Evolutionary conservation across 2,888 invertebrate species (phyloP), one percentile per base, ranked within the genome.

Genomic region (Tuberolachnus salignus): DNA sequence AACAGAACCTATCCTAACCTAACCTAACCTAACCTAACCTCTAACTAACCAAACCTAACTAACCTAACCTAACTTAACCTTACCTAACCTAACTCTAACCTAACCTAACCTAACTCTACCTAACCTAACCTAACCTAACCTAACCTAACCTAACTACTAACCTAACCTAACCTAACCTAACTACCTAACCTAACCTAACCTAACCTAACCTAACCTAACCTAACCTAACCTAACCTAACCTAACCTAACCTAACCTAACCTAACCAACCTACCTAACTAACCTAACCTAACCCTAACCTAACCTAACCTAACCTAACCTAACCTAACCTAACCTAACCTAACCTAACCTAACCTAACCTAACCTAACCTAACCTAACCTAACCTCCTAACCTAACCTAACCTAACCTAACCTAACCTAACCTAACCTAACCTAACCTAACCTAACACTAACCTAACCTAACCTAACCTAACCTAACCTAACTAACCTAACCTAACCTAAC

Each of bases 211-310:
- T 49, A 66, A 80, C 73, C 80, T 74, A 74, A 80, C 73, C 71
- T 80, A 80, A 66, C 80, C 69, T 74, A 75, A 74, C 80, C 69
- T 74, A 75, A 74, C 80, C 74, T 78, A 81, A 74, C 72, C 81
- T 81, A 78, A 81, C 81, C 81, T 81, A 81, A 81, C 81, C 81
- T 78, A 81, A 78, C 81, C 78, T 78, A 81, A 81, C 81, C 75
- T 81, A 78, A 78, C 75, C 78, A 70, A n/a, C n/a, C n/a, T n/a
- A n/a, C n/a, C n/a, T 80, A 81, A 71, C 70, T 70, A 81, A 78
- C 71, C 66, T 57, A 53, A 72, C 53, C 64, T 46, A 51, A n/a
- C n/a, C n/a, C n/a, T n/a, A n/a, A n/a, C n/a, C n/a, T n/a, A 72
- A 53, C 72, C 57, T 72, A 72, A 72, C 72, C 72, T 72, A 72